Evolutionary conservation across 2,113 vertebrate genomes (phyloP), one percentile per base, ranked within the genome.

Genomic region (Herpetotheres cachinnans): DNA sequence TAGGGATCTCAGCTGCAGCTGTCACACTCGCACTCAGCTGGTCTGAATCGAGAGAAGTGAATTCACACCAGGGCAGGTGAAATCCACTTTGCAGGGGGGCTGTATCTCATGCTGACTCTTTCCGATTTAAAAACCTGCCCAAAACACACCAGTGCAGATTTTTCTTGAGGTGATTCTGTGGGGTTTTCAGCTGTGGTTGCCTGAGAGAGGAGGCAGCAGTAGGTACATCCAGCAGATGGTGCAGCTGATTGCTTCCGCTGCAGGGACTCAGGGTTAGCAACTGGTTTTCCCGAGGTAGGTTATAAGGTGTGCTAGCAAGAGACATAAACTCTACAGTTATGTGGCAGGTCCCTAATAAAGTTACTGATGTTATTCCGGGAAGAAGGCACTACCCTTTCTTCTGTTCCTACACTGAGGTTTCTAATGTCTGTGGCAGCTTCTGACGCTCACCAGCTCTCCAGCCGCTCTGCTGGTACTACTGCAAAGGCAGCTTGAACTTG

Each of bases 181-280:
- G 8, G 8, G 16, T 15, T 87, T 79, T 50, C 34, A 44, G 52
- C 1, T 0, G 40, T 0, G 0, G 74, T 73, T 61, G 4, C 58
- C 54, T 32, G 55, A 3, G 42, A 83, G 50, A 0, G 1, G 63
- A 78, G 65, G 82, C 87, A 77, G 59, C 18, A 15, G 26, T 7
- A 40, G 36, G 27, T 50, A 30, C 24, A 44, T 65, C 86, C 84
- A 79, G 91, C n/a, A 90, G 92, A 49, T 4, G 18, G 32, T 72
- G 86, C 86, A 94, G 86, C 46, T 4, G 2, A 5, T 20, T 7
- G 62, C 5, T 50, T 56, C 44, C 47, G n/a, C 70, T 66, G 56
- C 67, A n/a, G 55, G 55, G 55, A 71, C 54, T n/a, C 22, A 2
- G 46, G 22, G 42, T 25, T 72, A 24, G 85, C 76, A 63, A 63